Conservation (phyloP, 2,113 vertebrate species). For the Mixornis gularis region DNA sequence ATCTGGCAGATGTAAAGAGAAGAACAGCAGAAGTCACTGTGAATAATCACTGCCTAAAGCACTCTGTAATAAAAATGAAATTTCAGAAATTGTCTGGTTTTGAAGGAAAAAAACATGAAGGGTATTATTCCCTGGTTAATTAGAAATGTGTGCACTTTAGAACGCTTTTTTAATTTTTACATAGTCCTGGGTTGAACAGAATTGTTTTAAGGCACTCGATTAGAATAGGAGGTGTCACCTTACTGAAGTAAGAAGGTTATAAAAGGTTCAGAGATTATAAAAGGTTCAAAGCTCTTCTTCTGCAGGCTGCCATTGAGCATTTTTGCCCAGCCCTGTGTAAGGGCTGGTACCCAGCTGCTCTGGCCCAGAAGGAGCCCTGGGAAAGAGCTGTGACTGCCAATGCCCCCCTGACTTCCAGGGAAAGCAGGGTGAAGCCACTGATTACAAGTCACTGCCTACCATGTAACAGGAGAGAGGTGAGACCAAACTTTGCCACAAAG, state of each 20-base stretch:
- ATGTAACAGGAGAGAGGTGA: background rate
- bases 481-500: background rate
- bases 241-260: background rate
- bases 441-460: rapidly evolving
- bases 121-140: background rate
- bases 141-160: background rate
- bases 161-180: background rate
- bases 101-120: background rate
- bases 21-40: background rate
- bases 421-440: background rate
- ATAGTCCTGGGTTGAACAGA: background rate
- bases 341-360: background rate
- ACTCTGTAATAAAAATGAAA: background rate
- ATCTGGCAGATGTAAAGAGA: background rate
- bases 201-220: background rate
- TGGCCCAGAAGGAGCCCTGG: background rate
- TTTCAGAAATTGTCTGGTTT: background rate
- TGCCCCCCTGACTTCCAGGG: background rate
- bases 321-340: background rate
- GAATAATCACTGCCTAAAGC: background rate
- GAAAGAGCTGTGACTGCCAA: background rate
- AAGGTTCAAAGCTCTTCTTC: background rate
- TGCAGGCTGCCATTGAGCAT: background rate
- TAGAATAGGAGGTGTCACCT: background rate
- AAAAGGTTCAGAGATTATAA: background rate